Evolutionary conservation across 2,888 invertebrate genomes (phyloP), one percentile per base, ranked within the genome.

Genomic region (Ectropis crepuscularia): DNA sequence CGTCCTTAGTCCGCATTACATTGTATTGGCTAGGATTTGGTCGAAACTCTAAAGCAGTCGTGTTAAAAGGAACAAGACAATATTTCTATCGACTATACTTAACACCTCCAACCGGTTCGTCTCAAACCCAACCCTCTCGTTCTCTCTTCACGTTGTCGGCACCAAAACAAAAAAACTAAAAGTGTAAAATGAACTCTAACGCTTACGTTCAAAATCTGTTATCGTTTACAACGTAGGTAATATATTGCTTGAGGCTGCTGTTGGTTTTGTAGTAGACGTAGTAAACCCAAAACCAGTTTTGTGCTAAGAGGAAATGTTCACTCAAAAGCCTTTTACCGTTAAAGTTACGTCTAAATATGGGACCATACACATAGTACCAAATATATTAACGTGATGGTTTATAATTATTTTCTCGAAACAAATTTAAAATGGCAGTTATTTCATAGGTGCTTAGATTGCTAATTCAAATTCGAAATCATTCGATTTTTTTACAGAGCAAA

Each of bases 201-300:
- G 10, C 42, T 41, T 10, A 9, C 6, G 6, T 41, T 46, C 54
- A 68, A 66, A 61, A 60, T 57, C 28, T 61, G 57, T 67, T 64
- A 28, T 68, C 48, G 57, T 46, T 42, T 59, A 58, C 53, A 60
- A 42, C 60, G 41, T 53, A 42, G 57, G 41, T 53, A 41, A 49
- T 10, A 48, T 53, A 60, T 37, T 53, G 37, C 63, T 60, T 53
- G 10, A 37, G 37, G 59, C 64, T 64, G 63, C 63, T 80, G 78
- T 83, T 81, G 78, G 79, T 80, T 79, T 78, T 78, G 82, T 91
- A 91, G 91, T 91, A 90, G 83, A 75, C 85, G 88, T 91, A 91
- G 92, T 91, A 91, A 63, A 90, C 79, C 76, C 72, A 83, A 57
- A 90, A 91, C 91, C 73, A 80, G 91, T 90, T 90, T 83, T 70